Conservation (phyloP, 2,888 invertebrate genomes). For the Drosophila quinaria region DNA sequence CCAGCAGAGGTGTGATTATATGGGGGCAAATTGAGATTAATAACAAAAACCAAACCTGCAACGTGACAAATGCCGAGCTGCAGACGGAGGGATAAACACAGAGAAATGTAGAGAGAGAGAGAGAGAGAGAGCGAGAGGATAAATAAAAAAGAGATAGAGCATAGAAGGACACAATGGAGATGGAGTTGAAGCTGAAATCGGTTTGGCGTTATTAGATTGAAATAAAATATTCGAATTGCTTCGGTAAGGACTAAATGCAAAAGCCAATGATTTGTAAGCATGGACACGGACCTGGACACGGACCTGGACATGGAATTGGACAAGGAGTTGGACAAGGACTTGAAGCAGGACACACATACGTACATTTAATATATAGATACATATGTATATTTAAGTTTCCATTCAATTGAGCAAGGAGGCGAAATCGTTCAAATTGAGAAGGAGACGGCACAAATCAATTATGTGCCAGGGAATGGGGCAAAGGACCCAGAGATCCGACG, state of each 20-base stretch:
- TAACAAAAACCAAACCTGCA: constrained; percentile 71
- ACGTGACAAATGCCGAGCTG: constrained; percentile 70
- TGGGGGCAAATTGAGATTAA: constrained; percentile 72
- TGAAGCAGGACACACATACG: constrained; percentile 5
- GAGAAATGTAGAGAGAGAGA: not conserved
- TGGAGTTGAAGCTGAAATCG: constrained; percentile 30
- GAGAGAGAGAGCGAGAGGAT: not conserved
- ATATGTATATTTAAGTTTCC: constrained; percentile 71
- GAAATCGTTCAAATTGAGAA: constrained; percentile 62
- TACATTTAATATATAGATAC: constrained; percentile 19
- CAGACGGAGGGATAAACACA: constrained; percentile 30
- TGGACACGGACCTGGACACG: constrained; percentile 49
- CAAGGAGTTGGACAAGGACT: constrained; percentile 14
- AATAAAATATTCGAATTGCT: constrained; percentile 68
- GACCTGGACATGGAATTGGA: constrained; percentile 21
- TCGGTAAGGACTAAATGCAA: constrained; percentile 64
- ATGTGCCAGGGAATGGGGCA: constrained; percentile 39
- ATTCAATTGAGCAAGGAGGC: constrained; percentile 67
- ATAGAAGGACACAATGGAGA: not conserved
- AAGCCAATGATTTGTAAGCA: constrained; percentile 73
- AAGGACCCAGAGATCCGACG: constrained; percentile 19
- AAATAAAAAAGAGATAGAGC: not conserved
- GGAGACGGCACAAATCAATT: constrained; percentile 71
- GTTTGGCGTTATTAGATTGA: constrained; percentile 65
- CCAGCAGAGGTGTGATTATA: constrained; percentile 43